These are phyloP conservation scores for Argyrosomus regius DNA, from an alignment of 2,797 vertebrate species.

Conservation along the genomic window DNA sequence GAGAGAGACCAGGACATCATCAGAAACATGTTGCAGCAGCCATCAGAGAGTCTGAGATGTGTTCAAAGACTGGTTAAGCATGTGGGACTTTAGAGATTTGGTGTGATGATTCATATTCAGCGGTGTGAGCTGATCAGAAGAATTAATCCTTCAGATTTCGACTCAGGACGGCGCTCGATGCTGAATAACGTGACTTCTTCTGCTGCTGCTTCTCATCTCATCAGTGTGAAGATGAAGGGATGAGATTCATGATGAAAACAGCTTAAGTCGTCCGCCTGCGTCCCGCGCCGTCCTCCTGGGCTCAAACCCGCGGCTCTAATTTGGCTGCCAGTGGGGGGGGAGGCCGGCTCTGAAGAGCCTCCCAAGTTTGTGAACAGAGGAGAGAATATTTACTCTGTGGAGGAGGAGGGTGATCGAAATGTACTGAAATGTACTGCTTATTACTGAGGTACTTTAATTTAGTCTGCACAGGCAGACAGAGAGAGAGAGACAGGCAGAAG, in stretches of 20 bases:
- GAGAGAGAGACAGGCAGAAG: neutral
- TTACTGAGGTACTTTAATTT: constrained; percentile 73
- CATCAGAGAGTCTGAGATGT: constrained; percentile 24
- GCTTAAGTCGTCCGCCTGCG: constrained; percentile 78
- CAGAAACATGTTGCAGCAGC: constrained; percentile 29
- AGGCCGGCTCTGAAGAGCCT: constrained; percentile 56
- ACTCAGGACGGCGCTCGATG: constrained; percentile 29
- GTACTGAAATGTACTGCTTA: constrained; percentile 46
- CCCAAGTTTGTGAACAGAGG: constrained; percentile 59
- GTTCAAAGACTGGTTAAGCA: constrained; percentile 61
- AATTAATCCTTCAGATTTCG: constrained; percentile 69
- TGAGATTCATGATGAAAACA: constrained; percentile 75
- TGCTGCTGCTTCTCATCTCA: constrained; percentile 63
- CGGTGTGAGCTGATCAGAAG: constrained; percentile 46
- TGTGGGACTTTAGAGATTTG: constrained; percentile 66
- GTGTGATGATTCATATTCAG: constrained; percentile 67
- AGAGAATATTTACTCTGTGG: constrained; percentile 73
- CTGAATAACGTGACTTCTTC: constrained; percentile 62
- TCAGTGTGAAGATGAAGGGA: constrained; percentile 78
- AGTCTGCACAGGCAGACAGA: constrained; percentile 19
- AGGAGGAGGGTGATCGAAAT: constrained; percentile 31
- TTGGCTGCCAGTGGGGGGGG: constrained; percentile 75
- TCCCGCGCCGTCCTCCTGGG: constrained; percentile 61
- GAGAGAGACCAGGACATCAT: neutral
- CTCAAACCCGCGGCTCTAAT: constrained; percentile 77